phyloP scores from a whole-genome alignment of 2,113 vertebrate species.

The Sminthopsis crassicaudata region DNA sequence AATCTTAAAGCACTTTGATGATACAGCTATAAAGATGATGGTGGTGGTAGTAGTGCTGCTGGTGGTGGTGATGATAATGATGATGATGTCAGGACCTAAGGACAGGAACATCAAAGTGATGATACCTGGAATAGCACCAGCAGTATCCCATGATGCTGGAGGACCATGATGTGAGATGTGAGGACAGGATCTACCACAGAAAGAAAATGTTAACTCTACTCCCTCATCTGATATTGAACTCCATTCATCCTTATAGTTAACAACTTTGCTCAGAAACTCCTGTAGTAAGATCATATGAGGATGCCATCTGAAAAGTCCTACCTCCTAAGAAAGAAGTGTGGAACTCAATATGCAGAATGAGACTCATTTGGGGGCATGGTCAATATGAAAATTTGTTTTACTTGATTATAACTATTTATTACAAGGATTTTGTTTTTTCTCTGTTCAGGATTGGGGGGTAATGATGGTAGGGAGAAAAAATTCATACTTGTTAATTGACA shows the following conservation, averaged over 20 bases:
- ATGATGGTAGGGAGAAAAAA: not conserved
- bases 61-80: not conserved
- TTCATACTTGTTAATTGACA: not conserved
- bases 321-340: not conserved
- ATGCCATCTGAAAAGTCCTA: not conserved
- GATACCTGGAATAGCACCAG: not conserved
- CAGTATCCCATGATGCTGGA: not conserved
- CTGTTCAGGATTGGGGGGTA: not conserved
- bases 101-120: not conserved
- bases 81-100: not conserved
- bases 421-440: not conserved
- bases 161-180: not conserved
- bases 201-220: not conserved
- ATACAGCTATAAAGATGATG: not conserved
- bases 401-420: not conserved
- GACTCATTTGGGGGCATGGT: not conserved
- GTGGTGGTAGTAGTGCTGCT: not conserved
- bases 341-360: not conserved
- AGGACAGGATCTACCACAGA: not conserved
- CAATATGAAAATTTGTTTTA: not conserved
- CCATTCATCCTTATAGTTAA: not conserved
- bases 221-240: not conserved
- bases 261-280: not conserved
- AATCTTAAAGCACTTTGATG: not conserved
- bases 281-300: not conserved